phyloP scores from a whole-genome alignment of 2,888 invertebrate genomes.

The Callyntrura guangdongensis region DNA sequence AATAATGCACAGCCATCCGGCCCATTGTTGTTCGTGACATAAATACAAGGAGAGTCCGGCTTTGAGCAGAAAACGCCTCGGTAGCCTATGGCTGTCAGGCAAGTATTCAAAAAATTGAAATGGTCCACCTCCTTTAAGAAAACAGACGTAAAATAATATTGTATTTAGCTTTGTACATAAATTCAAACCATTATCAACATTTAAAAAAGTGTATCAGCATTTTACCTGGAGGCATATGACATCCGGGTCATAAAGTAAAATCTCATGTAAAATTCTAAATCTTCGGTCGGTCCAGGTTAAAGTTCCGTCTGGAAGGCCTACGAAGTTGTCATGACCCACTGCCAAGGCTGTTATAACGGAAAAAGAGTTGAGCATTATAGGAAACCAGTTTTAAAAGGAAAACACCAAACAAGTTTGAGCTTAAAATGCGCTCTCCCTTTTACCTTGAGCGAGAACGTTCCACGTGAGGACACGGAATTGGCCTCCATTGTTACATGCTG shows the following conservation, averaged over 20 bases:
- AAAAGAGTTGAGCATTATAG: constrained; percentile 3
- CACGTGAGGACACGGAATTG: constrained; percentile 89
- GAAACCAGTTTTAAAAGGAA: neutral
- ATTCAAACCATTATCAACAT: too few relatives aligned
- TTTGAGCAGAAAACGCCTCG: constrained; percentile 91
- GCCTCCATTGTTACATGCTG: constrained; percentile 85
- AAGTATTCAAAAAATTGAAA: constrained; percentile 89
- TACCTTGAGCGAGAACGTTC: constrained; percentile 91
- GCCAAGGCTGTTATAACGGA: constrained; percentile 88
- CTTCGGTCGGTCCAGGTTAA: constrained; percentile 90
- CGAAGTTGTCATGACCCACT: constrained; percentile 90
- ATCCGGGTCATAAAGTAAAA: constrained; percentile 90
- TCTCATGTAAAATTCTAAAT: constrained; percentile 90
- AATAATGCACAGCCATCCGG: constrained; percentile 91
- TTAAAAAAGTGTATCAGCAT: neutral
- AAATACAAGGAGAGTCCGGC: constrained; percentile 92
- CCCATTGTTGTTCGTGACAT: constrained; percentile 90
- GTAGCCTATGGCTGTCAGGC: constrained; percentile 89
- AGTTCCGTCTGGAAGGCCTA: constrained; percentile 90
- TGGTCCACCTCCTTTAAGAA: constrained; percentile 90
- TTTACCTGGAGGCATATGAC: constrained; percentile 90
- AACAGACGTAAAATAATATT: too few relatives aligned
- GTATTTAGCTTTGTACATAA: too few relatives aligned
- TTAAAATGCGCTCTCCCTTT: too few relatives aligned
- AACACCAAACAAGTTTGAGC: neutral